phyloP scores from a whole-genome alignment of 2,113 vertebrate species.

The Micronycteris hirsuta region DNA sequence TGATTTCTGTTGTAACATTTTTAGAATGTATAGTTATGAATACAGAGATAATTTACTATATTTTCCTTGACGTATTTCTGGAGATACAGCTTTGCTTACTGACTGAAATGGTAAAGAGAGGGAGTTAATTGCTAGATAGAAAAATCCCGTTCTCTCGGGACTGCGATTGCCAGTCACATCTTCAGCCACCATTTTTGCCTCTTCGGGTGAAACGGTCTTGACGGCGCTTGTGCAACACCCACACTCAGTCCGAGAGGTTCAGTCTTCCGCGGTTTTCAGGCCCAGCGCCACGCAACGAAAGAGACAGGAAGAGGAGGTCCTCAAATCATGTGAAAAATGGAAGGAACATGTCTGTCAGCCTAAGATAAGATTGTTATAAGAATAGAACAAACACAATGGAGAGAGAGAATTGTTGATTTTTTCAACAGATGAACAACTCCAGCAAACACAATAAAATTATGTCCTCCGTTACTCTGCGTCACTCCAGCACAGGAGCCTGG shows the following conservation, averaged over 20 bases:
- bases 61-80: not conserved
- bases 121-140: not conserved
- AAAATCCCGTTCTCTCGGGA: not conserved
- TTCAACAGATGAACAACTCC: not conserved
- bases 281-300: not conserved
- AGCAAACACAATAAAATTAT: not conserved
- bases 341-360: not conserved
- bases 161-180: not conserved
- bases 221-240: not conserved
- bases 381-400: not conserved
- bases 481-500: not conserved
- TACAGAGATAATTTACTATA: not conserved
- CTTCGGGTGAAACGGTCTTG: not conserved
- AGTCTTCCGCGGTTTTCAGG: not conserved
- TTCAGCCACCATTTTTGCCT: not conserved
- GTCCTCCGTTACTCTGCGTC: not conserved
- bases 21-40: not conserved
- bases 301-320: not conserved
- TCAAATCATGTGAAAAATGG: not conserved
- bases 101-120: not conserved
- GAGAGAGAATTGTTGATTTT: not conserved
- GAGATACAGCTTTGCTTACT: not conserved
- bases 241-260: not conserved
- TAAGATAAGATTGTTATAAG: constrained; percentile 4
- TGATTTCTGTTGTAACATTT: not conserved